These are phyloP conservation scores for Phyllotis vaccarum DNA, from an alignment of 2,797 vertebrate species.

Conservation along the genomic window DNA sequence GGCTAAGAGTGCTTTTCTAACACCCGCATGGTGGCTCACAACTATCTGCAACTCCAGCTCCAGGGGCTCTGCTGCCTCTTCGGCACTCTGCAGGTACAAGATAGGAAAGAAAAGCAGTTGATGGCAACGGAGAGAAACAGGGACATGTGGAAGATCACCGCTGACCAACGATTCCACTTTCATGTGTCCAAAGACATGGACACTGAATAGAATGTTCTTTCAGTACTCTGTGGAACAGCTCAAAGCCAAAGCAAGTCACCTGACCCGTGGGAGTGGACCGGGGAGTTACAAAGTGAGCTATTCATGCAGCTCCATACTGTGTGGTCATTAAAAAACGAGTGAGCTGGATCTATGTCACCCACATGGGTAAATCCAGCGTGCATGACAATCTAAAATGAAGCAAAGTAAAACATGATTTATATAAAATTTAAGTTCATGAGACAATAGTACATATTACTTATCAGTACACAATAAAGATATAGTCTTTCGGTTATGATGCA, in stretches of 20 bases:
- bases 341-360: not conserved
- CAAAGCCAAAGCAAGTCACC: not conserved
- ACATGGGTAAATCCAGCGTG: not conserved
- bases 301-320: not conserved
- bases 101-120: not conserved
- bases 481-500: not conserved
- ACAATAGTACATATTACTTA: not conserved
- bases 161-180: not conserved
- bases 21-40: not conserved
- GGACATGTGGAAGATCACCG: not conserved
- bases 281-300: not conserved
- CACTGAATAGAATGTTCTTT: conserved; percentile 19
- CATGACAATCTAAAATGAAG: not conserved
- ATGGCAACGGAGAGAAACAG: not conserved
- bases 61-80: not conserved
- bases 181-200: not conserved
- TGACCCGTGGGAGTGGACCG: not conserved
- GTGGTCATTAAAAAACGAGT: not conserved
- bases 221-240: not conserved
- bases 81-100: not conserved
- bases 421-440: not conserved
- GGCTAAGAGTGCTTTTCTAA: not conserved
- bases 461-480: not conserved
- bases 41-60: not conserved
- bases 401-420: not conserved